Conservation (phyloP, 1,140 invertebrate species). For the Danaus melanippus region DNA sequence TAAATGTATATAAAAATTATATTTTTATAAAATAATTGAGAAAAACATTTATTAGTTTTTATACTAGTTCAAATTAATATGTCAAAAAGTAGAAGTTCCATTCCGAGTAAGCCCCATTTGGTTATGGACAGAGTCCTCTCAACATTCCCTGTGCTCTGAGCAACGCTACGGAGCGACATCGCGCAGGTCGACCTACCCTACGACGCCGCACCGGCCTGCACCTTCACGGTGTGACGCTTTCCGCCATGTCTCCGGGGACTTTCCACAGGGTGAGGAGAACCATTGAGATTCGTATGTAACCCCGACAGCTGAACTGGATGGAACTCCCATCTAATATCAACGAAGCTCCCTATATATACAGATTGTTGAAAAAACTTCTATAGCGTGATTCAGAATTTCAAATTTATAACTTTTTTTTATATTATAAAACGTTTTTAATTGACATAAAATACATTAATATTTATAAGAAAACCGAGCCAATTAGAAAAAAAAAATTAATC, state of each 20-base stretch:
- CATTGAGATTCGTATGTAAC: conserved; percentile 48
- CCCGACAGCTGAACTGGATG: conserved; percentile 58
- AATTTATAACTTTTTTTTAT: neutral
- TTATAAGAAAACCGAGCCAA: too few species aligned
- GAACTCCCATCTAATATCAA: conserved; percentile 23
- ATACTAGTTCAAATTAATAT: too few species aligned
- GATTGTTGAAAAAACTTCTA: conserved; percentile 25
- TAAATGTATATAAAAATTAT: neutral
- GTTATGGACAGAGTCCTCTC: conserved; percentile 38
- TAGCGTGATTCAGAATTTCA: conserved; percentile 35
- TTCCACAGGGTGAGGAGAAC: conserved; percentile 57
- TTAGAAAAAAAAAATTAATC: too few species aligned
- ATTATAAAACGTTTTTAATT: too few species aligned
- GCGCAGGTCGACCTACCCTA: conserved; percentile 52
- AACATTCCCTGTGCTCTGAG: conserved; percentile 66
- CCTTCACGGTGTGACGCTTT: conserved; percentile 52
- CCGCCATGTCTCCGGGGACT: conserved; percentile 66
- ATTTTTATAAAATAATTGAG: too few species aligned
- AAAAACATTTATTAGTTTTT: neutral
- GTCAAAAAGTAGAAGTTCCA: conserved; percentile 36
- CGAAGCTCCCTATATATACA: conserved; percentile 26
- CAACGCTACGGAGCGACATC: conserved; percentile 45
- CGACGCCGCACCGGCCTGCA: conserved; percentile 42
- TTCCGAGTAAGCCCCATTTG: conserved; percentile 68
- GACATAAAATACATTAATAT: too few species aligned